These are phyloP conservation scores for Loripinus fragilis DNA, from an alignment of 2,888 invertebrate species.

Conservation along the genomic window DNA sequence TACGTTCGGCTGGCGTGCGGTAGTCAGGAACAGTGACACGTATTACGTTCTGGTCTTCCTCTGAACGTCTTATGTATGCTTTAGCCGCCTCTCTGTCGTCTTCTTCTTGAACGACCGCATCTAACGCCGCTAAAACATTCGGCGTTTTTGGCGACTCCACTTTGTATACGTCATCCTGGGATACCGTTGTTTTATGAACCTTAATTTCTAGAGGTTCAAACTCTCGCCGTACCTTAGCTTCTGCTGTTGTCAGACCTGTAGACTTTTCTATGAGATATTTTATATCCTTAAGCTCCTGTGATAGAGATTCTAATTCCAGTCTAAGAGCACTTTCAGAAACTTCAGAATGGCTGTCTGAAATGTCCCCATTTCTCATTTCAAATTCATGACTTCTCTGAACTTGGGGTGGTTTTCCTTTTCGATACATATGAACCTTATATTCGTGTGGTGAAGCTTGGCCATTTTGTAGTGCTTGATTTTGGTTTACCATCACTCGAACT, in stretches of 20 bases:
- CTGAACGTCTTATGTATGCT: constrained; percentile 27
- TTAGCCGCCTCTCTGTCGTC: constrained; percentile 24
- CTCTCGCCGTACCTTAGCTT: constrained; percentile 31
- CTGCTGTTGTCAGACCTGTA: constrained; percentile 57
- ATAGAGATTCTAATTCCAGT: constrained; percentile 65
- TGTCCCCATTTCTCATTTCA: constrained; percentile 21
- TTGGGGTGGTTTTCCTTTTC: constrained; percentile 42
- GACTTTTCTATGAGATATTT: constrained; percentile 70
- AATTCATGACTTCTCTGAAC: constrained; percentile 23
- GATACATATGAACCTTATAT: constrained; percentile 24
- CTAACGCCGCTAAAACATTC: constrained; percentile 7
- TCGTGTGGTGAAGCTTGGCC: constrained; percentile 44
- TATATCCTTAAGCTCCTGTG: constrained; percentile 71
- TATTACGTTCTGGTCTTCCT: neutral
- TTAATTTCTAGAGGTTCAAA: constrained; percentile 41
- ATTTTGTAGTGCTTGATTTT: constrained; percentile 41
- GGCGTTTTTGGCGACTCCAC: constrained; percentile 11
- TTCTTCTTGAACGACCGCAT: constrained; percentile 43
- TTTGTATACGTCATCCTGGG: neutral
- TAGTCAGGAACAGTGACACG: constrained; percentile 55
- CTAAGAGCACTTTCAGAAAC: constrained; percentile 58
- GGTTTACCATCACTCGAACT: constrained; percentile 8
- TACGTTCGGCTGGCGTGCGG: constrained; percentile 33
- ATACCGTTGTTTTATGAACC: constrained; percentile 33
- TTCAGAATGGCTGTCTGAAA: constrained; percentile 57